These are phyloP conservation scores for Margaritifera margaritifera DNA, from an alignment of 2,888 invertebrate species.

Conservation along the genomic window DNA sequence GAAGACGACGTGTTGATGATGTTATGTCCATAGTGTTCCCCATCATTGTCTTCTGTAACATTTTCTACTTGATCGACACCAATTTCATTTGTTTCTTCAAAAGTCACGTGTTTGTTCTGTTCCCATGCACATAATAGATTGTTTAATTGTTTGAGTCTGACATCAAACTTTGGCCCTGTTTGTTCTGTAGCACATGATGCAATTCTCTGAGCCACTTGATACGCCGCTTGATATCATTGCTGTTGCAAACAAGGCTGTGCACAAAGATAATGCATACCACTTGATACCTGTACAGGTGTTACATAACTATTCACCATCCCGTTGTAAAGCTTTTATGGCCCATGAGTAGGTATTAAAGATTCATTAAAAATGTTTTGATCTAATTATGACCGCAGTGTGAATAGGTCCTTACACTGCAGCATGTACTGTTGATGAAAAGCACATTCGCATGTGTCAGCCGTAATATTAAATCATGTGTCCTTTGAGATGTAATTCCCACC, in stretches of 20 bases:
- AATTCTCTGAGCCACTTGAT: conserved; percentile 6
- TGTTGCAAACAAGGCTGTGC: conserved; percentile 3
- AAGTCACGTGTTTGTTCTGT: not conserved
- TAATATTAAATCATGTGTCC: not conserved
- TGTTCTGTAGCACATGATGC: conserved; percentile 6
- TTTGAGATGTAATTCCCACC: no score
- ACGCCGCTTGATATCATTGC: conserved; percentile 5
- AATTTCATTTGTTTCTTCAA: conserved; percentile 1
- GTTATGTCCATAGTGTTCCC: no score
- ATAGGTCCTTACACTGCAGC: no score
- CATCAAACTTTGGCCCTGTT: not conserved
- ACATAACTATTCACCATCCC: not conserved
- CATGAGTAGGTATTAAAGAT: not conserved
- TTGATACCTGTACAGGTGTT: not conserved
- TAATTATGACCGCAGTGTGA: no score
- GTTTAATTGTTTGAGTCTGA: not conserved
- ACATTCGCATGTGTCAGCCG: no score
- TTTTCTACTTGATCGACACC: no score
- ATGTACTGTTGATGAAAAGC: no score
- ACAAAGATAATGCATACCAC: not conserved
- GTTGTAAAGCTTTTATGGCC: not conserved
- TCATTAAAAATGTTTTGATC: no score
- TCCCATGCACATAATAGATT: not conserved
- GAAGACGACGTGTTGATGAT: no score
- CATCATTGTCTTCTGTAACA: no score